Evolutionary conservation across 2,797 vertebrate genomes (phyloP).

Genomic region (Percopsis omiscomaycus): DNA sequence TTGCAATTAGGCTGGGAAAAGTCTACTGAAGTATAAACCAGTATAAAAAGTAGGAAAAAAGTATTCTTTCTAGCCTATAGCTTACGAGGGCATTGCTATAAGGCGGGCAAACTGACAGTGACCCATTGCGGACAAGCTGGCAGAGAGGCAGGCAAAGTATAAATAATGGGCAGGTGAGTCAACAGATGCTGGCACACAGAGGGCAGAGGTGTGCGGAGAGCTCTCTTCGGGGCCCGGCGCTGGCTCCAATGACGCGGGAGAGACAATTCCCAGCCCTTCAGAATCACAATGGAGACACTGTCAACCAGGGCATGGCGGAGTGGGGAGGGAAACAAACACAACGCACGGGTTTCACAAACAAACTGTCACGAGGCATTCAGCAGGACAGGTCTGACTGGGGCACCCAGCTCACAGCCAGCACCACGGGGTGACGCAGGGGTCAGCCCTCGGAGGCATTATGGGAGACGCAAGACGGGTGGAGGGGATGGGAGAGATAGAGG

Average conservation of each 20-base stretch:
- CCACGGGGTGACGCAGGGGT: constrained; percentile 56
- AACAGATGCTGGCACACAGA: constrained; percentile 38
- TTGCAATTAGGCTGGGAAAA: constrained; percentile 6
- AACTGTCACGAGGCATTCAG: constrained; percentile 75
- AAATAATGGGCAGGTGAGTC: constrained; percentile 61
- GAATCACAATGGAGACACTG: constrained; percentile 64
- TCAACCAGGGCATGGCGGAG: constrained; percentile 56
- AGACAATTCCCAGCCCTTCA: constrained; percentile 65
- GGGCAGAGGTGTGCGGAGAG: constrained; percentile 39
- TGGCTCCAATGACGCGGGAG: constrained; percentile 56
- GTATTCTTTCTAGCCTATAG: not conserved
- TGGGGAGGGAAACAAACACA: constrained; percentile 70
- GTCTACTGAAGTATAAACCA: not conserved
- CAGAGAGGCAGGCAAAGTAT: constrained; percentile 10
- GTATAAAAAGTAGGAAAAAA: not conserved
- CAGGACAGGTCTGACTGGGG: constrained; percentile 68
- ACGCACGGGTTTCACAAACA: constrained; percentile 75
- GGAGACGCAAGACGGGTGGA: constrained; percentile 1
- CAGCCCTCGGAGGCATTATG: constrained; percentile 34
- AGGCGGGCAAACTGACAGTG: not conserved
- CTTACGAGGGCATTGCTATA: not conserved
- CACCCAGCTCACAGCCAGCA: constrained; percentile 51
- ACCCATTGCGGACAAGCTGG: not conserved
- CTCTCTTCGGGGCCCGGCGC: constrained; percentile 51
- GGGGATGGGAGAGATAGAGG: not conserved